These are phyloP conservation scores for Cerceris rybyensis DNA, from an alignment of 2,888 invertebrate genomes.

Conservation along the genomic window DNA sequence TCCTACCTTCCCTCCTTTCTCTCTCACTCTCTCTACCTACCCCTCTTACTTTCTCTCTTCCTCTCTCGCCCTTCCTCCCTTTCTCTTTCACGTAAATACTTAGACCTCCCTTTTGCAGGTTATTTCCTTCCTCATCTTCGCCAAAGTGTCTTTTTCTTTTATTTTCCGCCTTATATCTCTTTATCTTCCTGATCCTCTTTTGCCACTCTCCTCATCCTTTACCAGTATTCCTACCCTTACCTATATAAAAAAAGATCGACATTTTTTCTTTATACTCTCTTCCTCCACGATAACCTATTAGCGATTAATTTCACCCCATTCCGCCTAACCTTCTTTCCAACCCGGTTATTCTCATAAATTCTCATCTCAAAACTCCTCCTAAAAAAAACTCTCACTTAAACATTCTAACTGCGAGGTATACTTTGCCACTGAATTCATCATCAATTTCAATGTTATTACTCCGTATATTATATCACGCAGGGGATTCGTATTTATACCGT, in stretches of 20 bases:
- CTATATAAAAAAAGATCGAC: neutral
- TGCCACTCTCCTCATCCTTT: slow-evolving; percentile 6
- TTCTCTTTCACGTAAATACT: slow-evolving; percentile 34
- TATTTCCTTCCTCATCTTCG: slow-evolving; percentile 22
- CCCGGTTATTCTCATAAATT: too few relatives aligned
- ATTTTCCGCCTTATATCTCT: slow-evolving; percentile 24
- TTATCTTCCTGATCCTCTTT: slow-evolving; percentile 1
- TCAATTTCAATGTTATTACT: too few relatives aligned
- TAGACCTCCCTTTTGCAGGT: slow-evolving; percentile 23
- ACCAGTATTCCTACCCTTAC: neutral
- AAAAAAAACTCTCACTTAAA: too few relatives aligned
- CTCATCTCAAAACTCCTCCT: too few relatives aligned
- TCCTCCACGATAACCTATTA: neutral
- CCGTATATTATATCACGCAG: too few relatives aligned
- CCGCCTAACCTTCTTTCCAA: too few relatives aligned
- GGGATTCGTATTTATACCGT: too few relatives aligned
- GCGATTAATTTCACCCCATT: neutral
- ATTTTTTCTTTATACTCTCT: neutral
- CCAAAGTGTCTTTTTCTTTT: slow-evolving; percentile 18
- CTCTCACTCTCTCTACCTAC: slow-evolving; percentile 10
- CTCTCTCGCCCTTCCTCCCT: slow-evolving; percentile 22
- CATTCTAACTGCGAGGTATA: too few relatives aligned
- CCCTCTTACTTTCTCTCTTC: slow-evolving; percentile 22
- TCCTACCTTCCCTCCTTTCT: slow-evolving; percentile 3
- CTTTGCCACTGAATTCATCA: too few relatives aligned